Base-by-base conservation (phyloP, 1,140 invertebrate genomes). In the Pinna nobilis region DNA sequence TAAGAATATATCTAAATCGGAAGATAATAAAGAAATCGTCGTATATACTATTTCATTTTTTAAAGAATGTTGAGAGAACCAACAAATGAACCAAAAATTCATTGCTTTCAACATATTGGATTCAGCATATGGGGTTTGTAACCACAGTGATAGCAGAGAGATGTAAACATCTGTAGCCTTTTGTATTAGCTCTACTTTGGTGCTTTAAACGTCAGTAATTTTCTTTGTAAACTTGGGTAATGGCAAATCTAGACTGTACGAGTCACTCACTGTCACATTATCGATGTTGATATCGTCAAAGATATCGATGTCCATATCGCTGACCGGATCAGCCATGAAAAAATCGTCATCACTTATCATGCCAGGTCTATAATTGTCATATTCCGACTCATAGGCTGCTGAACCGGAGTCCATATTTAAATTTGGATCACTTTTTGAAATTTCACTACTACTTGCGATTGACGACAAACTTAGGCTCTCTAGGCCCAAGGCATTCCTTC, bases 331-430 rank as follows among this genome's bases (percentile, higher is more conserved):
- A 25, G 82, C 82, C 33, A 88, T 81, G 82, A 88, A 89, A 41
- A 87, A 87, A 78, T 90, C 88, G 60, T 86, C 84, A 67, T 82
- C 81, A 74, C 86, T 88, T 9, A 79, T 80, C 82, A 88, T 84
- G 6, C 87, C 88, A 0, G 88, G 88, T 33, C 87, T 74, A 66
- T 88, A 93, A 84, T 93, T 93, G 79, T 94, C 93, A 85, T 95
- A 95, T 82, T 95, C 94, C 2, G 94, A 95, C 89, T 96, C 95
- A 87, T 96, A 96, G 71, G 86, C 87, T 9, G 82, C 76, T 18
- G 87, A 88, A n/a, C 84, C 74, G 1, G 82, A 84, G 55, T 88
- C 86, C 28, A 81, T 77, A 63, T 86, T 84, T 7, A 88, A 60
- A 20, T 79, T 78, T 2, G 85, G 81, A 73, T 88, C 87, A 64